Evolutionary conservation across 1,140 invertebrate species (phyloP).

Genomic region (Ditylenchus dipsaci): DNA sequence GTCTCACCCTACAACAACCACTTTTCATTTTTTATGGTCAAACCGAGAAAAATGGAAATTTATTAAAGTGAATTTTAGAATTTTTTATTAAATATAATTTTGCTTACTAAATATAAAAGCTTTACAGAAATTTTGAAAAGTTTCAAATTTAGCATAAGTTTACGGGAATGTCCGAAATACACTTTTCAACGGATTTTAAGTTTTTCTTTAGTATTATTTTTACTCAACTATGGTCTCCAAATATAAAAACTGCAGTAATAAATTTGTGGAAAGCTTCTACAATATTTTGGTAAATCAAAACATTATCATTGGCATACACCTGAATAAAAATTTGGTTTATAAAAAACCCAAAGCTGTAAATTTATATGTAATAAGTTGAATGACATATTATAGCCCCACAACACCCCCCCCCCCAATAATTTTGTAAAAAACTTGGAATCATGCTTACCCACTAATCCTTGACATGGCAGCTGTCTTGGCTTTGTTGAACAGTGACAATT

Average conservation of each 20-base stretch:
- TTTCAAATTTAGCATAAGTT: too few relatives aligned
- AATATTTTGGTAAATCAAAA: too few relatives aligned
- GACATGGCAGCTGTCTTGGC: slow-evolving; percentile 68
- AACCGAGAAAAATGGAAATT: neutral
- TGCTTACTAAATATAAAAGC: neutral
- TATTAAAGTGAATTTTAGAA: neutral
- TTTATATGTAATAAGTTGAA: neutral
- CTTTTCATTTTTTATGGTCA: neutral
- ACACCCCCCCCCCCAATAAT: neutral
- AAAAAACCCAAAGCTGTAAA: too few relatives aligned
- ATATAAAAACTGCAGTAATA: too few relatives aligned
- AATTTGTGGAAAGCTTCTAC: too few relatives aligned
- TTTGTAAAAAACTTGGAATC: slow-evolving; percentile 63
- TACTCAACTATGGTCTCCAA: too few relatives aligned
- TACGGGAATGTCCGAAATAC: too few relatives aligned
- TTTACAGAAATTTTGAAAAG: too few relatives aligned
- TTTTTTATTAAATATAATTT: neutral
- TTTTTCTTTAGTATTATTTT: too few relatives aligned
- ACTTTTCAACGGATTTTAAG: too few relatives aligned
- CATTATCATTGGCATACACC: too few relatives aligned
- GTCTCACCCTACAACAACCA: neutral
- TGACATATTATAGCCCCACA: neutral
- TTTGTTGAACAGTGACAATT: slow-evolving; percentile 47
- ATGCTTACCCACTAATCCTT: slow-evolving; percentile 84
- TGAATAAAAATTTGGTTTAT: too few relatives aligned